Base-by-base conservation (phyloP, 2,888 invertebrate species). In the Gymnocheta viridis region DNA sequence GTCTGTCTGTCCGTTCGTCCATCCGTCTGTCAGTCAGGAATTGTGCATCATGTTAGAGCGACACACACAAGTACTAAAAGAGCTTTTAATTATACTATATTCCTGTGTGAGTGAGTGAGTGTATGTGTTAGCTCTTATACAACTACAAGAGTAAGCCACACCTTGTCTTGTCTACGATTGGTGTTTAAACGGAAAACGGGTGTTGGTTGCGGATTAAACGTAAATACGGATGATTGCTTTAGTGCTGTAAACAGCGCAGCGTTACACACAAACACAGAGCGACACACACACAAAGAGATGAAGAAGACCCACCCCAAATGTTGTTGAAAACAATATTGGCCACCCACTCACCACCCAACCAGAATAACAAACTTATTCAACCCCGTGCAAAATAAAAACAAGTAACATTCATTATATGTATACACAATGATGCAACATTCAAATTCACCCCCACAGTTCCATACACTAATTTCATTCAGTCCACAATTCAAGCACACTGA, bases 81-180 rank as follows among this genome's bases (percentile, higher is more conserved):
- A 84, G 84, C 84, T 84, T 84, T 84, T 78, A 84, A 81, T 84
- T 78, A 69, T 73, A 76, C 9, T 32, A 24, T 54, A 32, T 62
- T 41, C 14, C 3, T 44, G 6, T 47, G 24, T 51, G 19, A 10
- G 2, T 32, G 1, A 49, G 32, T 22, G 64, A 51, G 38, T 41
- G 10, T 74, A 22, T 76, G 29, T 78, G 32, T 54, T 76, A 79
- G 76, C 79, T 56, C 27, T 35, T 10, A 14, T 44, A 38, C 22
- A 58, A 44, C 54, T 56, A 79, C 64, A 69, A 70, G 64, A 73
- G 86, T 86, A 87, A 85, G 88, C 88, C 88, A 88, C 88, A 91
- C 91, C 91, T 90, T 89, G 88, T 87, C 90, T 90, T 88, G 88
- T 87, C 87, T 88, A 89, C 91, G 91, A 91, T 91, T 91, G 91